A percentile compares a stretch with the other conserved stretches of the same genome.
Conservation (phyloP, 2,113 vertebrate species). For the Serranochromis macrocephalus region DNA sequence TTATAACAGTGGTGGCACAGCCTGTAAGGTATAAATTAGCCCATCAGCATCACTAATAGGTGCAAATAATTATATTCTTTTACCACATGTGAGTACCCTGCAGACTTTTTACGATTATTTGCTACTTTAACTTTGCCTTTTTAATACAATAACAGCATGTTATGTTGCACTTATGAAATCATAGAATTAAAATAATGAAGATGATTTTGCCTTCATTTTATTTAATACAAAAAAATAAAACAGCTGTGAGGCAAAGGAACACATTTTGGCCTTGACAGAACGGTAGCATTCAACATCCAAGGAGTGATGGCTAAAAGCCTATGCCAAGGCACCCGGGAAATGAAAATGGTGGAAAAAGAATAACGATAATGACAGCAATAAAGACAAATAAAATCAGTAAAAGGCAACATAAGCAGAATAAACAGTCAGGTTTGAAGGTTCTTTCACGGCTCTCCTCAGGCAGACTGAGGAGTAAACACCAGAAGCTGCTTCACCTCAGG, state of each 20-base stretch:
- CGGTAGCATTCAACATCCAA: background rate
- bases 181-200: background rate
- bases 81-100: background rate
- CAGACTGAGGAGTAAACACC: background rate
- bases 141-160: background rate
- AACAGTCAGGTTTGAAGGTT: background rate
- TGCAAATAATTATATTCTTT: background rate
- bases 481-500: background rate
- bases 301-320: background rate
- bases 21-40: background rate
- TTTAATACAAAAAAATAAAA: background rate
- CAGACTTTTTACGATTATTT: background rate
- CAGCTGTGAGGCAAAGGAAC: background rate
- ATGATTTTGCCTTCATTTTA: background rate
- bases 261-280: background rate
- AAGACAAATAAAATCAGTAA: background rate
- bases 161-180: background rate
- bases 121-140: background rate
- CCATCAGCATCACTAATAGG: background rate
- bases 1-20: background rate
- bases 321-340: background rate
- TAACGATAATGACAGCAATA: background rate
- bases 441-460: background rate
- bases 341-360: background rate
- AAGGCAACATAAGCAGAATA: background rate